These are phyloP conservation scores for Dasyprocta punctata DNA, from an alignment of 2,113 vertebrate genomes.

Conservation along the genomic window DNA sequence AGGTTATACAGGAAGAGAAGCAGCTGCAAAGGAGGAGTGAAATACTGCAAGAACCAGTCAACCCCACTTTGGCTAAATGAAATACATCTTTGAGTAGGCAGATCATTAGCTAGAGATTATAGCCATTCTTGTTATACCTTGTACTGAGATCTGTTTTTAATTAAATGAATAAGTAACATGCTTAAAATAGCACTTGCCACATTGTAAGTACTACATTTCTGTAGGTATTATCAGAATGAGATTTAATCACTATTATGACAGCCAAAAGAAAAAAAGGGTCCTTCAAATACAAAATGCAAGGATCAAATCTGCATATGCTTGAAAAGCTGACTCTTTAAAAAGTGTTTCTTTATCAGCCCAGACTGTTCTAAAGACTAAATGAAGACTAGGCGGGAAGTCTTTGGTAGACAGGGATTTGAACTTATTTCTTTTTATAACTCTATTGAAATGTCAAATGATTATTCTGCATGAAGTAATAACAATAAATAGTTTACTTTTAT, in stretches of 20 bases:
- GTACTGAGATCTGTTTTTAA: constrained; percentile 4
- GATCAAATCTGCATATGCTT: background rate
- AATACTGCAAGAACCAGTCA: background rate
- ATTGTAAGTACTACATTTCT: background rate
- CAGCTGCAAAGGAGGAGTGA: background rate
- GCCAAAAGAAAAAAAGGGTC: background rate
- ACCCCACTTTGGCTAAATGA: background rate
- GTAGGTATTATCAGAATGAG: constrained; percentile 27
- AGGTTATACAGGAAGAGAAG: background rate
- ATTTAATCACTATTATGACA: background rate
- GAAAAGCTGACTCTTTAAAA: constrained; percentile 6
- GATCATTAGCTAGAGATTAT: background rate
- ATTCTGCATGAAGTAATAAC: constrained; percentile 18
- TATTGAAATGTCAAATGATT: constrained; percentile 1
- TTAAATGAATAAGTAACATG: constrained; percentile 47
- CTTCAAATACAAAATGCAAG: background rate
- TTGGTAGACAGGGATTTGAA: background rate
- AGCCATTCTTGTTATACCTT: background rate
- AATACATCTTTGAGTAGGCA: background rate
- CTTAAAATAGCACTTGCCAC: background rate
- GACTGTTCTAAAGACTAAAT: background rate
- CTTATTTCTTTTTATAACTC: background rate
- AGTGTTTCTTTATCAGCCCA: background rate
- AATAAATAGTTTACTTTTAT: constrained; percentile 17
- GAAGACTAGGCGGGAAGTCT: background rate